Conservation (phyloP, 2,888 invertebrate genomes). For the Leptinotarsa tumamoca region DNA sequence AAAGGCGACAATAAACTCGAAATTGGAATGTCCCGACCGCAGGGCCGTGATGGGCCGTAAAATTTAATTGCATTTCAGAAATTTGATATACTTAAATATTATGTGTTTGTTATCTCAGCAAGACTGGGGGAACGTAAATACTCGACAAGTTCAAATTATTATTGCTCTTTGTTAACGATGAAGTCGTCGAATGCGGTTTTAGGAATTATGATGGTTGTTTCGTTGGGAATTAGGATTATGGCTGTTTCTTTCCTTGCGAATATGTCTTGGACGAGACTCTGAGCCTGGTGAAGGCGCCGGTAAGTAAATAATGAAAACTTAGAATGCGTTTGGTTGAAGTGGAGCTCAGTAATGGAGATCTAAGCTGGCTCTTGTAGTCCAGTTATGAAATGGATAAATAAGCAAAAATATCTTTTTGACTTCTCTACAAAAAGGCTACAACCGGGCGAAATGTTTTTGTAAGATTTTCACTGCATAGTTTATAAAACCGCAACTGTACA, state of each 20-base stretch:
- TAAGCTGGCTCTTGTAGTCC: no score
- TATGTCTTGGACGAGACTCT: background rate
- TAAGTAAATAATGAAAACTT: background rate
- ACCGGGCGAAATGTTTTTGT: no score
- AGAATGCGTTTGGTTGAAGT: background rate
- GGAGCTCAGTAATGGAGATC: no score
- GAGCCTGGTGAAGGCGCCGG: background rate
- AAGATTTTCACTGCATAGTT: no score
- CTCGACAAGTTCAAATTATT: constrained; percentile 30
- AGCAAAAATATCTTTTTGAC: no score
- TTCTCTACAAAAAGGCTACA: no score
- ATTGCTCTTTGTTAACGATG: constrained; percentile 18
- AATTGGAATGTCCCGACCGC: constrained; percentile 16
- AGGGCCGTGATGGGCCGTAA: constrained; percentile 24
- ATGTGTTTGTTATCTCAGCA: constrained; percentile 29
- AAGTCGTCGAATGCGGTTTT: constrained; percentile 1
- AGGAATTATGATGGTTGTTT: constrained; percentile 10
- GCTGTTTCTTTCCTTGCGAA: constrained; percentile 5
- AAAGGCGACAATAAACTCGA: constrained; percentile 14
- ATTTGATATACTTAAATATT: constrained; percentile 38
- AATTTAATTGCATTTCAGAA: constrained; percentile 35
- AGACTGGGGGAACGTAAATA: constrained; percentile 28
- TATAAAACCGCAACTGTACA: no score
- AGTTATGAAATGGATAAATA: no score
- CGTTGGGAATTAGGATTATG: constrained; percentile 5